Base-by-base conservation (phyloP, 2,888 invertebrate genomes). In the Masnerella sp. region DNA sequence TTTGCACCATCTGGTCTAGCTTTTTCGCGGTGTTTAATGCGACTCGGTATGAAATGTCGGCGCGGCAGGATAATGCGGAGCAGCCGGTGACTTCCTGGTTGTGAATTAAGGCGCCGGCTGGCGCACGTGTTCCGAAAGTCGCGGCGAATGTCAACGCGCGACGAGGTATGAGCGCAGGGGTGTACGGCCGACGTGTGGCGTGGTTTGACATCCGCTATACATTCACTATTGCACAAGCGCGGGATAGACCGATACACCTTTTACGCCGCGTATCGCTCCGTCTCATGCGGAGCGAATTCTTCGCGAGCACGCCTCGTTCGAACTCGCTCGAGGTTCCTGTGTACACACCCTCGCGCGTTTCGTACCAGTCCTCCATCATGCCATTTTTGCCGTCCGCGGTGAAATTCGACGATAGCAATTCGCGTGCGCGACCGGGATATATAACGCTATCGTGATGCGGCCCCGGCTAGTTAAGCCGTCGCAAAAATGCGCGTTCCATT, bases 121-220 rank as follows among this genome's bases (percentile, higher is more conserved):
- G 68, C 65, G 65, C 77, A 77, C 77, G 75, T 77, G 75, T 77
- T 71, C 73, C 75, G 62, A 76, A 74, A 76, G 69, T 74, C 59
- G 52, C 69, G 72, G 77, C 81, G 77, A 80, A 79, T 80, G 79
- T 82, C 82, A 78, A 81, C 77, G 74, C 42, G 70, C 59, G 69
- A 71, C 42, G 71, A 59, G 67, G 70, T 71, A 74, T 47, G 65
- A 72, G 70, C 51, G 79, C 75, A 81, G 82, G 82, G 83, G 82
- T 83, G 79, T 77, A 78, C 62, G 68, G 76, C 61, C 68, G 74
- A 77, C 78, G 75, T 78, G 79, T 78, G 78, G 77, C 76, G 81
- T 80, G 82, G 83, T 81, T 85, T 85, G 85, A 87, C 87, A 87
- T 87, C 86, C 87, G 87, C 83, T 84, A 83, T 85, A 85, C 87